phyloP scores from a whole-genome alignment of 30 jellyfish, hydroid and myxozoan species.

The Aurelia aurita complex sp. Pacific region DNA sequence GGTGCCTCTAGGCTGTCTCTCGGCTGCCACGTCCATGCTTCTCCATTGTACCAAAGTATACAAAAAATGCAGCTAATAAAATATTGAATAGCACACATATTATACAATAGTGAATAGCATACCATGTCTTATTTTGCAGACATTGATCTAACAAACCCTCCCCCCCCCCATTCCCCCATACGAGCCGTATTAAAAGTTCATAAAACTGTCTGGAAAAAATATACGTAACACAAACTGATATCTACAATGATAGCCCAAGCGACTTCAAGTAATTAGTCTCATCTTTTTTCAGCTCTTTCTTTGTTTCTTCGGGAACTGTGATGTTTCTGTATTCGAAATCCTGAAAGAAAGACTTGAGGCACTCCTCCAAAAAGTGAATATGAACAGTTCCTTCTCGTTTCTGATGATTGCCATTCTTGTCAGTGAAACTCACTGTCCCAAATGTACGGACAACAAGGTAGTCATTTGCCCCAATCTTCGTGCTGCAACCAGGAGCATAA shows the following conservation, averaged over 20 bases:
- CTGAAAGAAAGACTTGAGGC: background rate
- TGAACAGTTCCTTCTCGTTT: slow-evolving; percentile 1
- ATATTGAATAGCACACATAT: too few relatives aligned
- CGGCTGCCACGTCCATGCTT: too few relatives aligned
- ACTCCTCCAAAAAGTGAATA: slow-evolving; percentile 11
- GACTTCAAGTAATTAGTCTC: background rate
- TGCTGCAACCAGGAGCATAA: slow-evolving; percentile 13
- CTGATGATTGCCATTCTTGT: background rate
- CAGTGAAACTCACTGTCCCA: background rate
- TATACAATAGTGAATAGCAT: too few relatives aligned
- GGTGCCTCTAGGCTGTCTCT: too few relatives aligned
- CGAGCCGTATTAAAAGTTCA: background rate
- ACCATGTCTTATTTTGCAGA: too few relatives aligned
- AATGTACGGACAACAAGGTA: background rate
- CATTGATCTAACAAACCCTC: too few relatives aligned
- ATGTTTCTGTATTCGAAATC: background rate
- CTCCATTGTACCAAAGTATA: too few relatives aligned
- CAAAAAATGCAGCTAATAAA: too few relatives aligned
- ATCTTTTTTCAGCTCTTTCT: background rate
- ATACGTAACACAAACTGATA: background rate
- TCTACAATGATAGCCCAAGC: background rate
- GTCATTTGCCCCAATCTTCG: background rate
- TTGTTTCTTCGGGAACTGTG: slow-evolving; percentile 8
- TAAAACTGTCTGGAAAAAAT: background rate
- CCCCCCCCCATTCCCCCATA: background rate